Percentiles rank a stretch among this genome's conserved stretches.
phyloP scores from a whole-genome alignment of 1,140 invertebrate genomes.

The Vanessa tameamea region DNA sequence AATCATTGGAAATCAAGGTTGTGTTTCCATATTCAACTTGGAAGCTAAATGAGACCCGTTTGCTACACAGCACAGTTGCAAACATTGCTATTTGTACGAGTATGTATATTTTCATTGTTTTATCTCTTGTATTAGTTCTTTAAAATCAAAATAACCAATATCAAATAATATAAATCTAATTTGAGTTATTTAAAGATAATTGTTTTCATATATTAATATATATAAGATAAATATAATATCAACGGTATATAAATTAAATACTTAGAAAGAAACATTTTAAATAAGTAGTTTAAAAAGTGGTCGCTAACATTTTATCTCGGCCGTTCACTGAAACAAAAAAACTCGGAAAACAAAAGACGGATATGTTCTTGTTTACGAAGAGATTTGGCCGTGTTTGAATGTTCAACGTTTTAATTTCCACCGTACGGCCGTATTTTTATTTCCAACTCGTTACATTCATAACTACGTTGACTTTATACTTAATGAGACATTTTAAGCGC shows the following conservation, averaged over 20 bases:
- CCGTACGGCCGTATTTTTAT: neutral
- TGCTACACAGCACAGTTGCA: no score
- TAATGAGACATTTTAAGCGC: neutral
- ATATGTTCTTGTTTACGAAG: slow-evolving; percentile 38
- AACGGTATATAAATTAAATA: slow-evolving; percentile 3
- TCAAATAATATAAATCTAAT: no score
- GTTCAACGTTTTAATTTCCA: slow-evolving; percentile 13
- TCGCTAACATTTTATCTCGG: slow-evolving; percentile 41
- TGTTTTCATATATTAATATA: no score
- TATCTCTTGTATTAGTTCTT: no score
- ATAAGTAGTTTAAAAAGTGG: slow-evolving; percentile 18
- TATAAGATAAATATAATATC: neutral
- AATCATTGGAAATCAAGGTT: no score
- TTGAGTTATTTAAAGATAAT: no score
- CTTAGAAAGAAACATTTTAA: slow-evolving; percentile 22
- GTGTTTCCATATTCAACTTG: no score
- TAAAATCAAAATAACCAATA: no score
- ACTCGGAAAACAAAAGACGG: slow-evolving; percentile 44
- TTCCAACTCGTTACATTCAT: neutral
- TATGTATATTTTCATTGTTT: no score
- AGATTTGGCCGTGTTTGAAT: slow-evolving; percentile 21
- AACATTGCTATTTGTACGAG: no score
- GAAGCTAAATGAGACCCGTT: no score
- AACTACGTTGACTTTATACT: neutral
- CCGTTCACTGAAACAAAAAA: slow-evolving; percentile 46